phyloP scores from a whole-genome alignment of 2,797 vertebrate genomes.

The Hozukius guyotensis region DNA sequence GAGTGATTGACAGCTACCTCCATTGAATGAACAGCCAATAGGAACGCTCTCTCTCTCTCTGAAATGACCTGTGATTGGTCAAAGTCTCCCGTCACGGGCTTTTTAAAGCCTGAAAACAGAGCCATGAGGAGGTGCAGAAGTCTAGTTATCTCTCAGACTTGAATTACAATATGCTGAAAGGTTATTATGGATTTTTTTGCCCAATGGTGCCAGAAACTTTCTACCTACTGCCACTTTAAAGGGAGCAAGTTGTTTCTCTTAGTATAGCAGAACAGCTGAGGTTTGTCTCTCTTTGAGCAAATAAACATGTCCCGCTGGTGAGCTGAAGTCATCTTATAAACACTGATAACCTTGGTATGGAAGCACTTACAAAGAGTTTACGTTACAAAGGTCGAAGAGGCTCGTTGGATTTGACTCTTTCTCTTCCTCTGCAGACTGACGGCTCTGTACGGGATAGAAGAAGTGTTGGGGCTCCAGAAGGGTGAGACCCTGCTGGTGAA shows the following conservation, averaged over 20 bases:
- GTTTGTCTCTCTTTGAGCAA: conserved; percentile 4
- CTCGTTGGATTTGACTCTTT: neutral
- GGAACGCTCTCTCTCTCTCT: no score
- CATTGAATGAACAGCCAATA: no score
- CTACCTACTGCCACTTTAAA: no score
- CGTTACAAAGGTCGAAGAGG: neutral
- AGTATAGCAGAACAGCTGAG: neutral
- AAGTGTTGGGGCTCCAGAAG: conserved; percentile 85
- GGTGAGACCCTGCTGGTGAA: conserved; percentile 92
- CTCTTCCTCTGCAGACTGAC: conserved; percentile 81
- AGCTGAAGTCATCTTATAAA: neutral
- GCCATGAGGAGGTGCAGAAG: no score
- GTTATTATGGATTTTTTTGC: no score
- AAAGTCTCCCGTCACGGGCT: no score
- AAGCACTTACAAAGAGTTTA: conserved; percentile 14
- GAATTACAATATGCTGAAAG: no score
- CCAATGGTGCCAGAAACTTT: no score
- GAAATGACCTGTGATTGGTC: no score
- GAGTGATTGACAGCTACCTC: no score
- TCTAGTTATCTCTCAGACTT: no score
- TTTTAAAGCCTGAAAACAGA: no score
- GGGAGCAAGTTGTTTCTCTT: neutral
- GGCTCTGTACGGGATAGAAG: conserved; percentile 89
- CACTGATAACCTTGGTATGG: neutral
- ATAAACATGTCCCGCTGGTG: neutral